A percentile compares a stretch with the other conserved stretches of the same genome.
Conservation (phyloP, 2,797 vertebrate genomes). For the Rhinella marina region DNA sequence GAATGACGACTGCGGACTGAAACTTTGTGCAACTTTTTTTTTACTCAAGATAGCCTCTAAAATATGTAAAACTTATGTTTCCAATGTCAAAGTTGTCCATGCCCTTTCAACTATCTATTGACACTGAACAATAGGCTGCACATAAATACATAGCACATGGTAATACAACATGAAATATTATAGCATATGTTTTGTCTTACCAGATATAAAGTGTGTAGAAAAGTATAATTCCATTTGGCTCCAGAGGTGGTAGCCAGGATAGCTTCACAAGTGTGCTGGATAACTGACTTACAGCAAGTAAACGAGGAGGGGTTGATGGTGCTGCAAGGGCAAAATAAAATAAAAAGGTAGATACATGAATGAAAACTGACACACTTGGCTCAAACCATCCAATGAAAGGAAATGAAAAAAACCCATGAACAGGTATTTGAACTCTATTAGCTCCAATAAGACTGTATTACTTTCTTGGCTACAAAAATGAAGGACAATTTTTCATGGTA, state of each 20-base stretch:
- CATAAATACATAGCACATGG: background rate
- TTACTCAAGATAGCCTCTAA: too few relatives aligned
- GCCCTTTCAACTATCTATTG: too few relatives aligned
- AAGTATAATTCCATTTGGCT: constrained; percentile 93
- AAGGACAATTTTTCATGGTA: constrained; percentile 78
- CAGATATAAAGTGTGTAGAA: constrained; percentile 91
- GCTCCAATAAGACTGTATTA: constrained; percentile 67
- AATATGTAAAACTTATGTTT: too few relatives aligned
- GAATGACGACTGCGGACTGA: too few relatives aligned
- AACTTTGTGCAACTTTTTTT: too few relatives aligned
- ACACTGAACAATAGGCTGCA: too few relatives aligned
- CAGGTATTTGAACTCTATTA: constrained; percentile 59
- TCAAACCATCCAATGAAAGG: constrained; percentile 39
- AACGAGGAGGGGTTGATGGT: constrained; percentile 89
- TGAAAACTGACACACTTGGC: constrained; percentile 45
- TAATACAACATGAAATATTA: background rate
- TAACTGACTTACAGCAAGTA: constrained; percentile 85
- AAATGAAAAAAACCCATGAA: constrained; percentile 60
- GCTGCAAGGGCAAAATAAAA: constrained; percentile 76
- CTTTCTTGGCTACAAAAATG: constrained; percentile 71
- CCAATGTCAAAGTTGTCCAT: too few relatives aligned
- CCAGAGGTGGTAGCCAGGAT: constrained; percentile 88
- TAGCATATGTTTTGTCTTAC: constrained; percentile 70
- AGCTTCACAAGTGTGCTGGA: constrained; percentile 88
- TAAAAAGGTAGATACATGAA: constrained; percentile 45